A percentile compares a stretch with the other conserved stretches of the same genome.
phyloP scores from a whole-genome alignment of 1,140 invertebrate species.

The Platorchestia sp. region DNA sequence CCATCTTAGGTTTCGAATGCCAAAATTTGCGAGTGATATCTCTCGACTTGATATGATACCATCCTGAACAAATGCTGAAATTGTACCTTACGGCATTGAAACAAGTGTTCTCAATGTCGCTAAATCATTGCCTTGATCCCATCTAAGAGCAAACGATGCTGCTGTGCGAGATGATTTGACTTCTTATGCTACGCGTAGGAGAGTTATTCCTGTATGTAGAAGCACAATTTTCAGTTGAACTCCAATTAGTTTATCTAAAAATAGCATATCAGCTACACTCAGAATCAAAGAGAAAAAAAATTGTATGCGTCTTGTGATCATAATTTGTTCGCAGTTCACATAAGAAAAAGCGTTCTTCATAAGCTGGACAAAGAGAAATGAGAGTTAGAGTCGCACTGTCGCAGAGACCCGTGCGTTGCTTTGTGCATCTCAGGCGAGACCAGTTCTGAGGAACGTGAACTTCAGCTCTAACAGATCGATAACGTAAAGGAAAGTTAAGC shows the following conservation, averaged over 20 bases:
- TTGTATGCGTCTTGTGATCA: not conserved
- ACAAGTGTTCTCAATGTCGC: too few relatives aligned
- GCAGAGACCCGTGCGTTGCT: not conserved
- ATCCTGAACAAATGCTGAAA: too few relatives aligned
- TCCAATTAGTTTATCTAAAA: not conserved
- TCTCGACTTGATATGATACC: too few relatives aligned
- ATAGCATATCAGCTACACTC: not conserved
- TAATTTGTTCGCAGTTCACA: not conserved
- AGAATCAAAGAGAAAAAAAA: not conserved
- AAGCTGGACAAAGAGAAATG: not conserved
- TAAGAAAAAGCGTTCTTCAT: not conserved
- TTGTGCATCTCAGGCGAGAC: not conserved
- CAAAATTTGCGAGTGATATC: too few relatives aligned
- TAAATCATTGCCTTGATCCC: too few relatives aligned
- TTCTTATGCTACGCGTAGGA: too few relatives aligned
- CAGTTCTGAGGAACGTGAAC: not conserved
- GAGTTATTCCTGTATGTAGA: not conserved
- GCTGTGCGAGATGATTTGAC: too few relatives aligned
- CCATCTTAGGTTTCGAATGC: too few relatives aligned
- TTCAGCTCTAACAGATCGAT: not conserved
- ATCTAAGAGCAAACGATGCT: too few relatives aligned
- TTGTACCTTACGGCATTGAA: too few relatives aligned
- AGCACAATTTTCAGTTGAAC: not conserved
- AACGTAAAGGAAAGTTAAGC: not conserved
- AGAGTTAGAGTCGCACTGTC: not conserved